A percentile compares a stretch with the other conserved stretches of the same genome.
Conservation (phyloP, 1,140 invertebrate species). For the Aphelenchoides besseyi region DNA sequence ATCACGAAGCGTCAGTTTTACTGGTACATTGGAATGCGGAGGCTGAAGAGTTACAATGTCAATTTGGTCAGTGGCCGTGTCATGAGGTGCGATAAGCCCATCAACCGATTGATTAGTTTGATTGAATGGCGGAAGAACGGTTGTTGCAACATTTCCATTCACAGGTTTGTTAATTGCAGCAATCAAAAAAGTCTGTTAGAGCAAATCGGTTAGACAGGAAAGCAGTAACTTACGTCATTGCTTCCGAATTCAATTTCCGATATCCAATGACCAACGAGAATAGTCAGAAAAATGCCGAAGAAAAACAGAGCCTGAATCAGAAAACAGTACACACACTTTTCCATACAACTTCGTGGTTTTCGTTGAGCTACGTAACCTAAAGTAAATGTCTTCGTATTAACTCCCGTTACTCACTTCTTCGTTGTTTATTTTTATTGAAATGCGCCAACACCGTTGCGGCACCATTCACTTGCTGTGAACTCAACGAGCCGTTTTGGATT, state of each 20-base stretch:
- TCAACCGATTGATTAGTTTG: neutral
- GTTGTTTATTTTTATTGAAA: constrained; percentile 2
- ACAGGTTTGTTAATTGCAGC: constrained; percentile 9
- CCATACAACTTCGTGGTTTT: constrained; percentile 23
- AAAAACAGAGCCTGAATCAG: constrained; percentile 45
- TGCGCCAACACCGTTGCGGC: neutral
- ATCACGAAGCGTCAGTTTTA: constrained; percentile 29
- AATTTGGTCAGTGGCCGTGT: neutral
- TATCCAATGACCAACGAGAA: constrained; percentile 48
- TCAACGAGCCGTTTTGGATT: neutral
- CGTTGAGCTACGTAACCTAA: neutral
- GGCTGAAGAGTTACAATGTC: constrained; percentile 1
- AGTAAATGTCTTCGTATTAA: too few species aligned
- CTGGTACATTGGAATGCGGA: neutral
- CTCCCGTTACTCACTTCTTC: neutral
- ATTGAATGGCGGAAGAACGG: constrained; percentile 1
- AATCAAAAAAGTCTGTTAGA: constrained; percentile 19
- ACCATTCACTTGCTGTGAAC: neutral
- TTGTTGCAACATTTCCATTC: neutral
- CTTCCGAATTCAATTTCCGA: constrained; percentile 32
- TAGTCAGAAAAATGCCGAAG: constrained; percentile 44
- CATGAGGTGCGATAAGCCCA: neutral
- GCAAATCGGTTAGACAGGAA: neutral
- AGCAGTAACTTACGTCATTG: constrained; percentile 19
- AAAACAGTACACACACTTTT: constrained; percentile 51